A percentile compares a stretch with the other conserved stretches of the same genome.
Evolutionary conservation across 1,140 invertebrate species (phyloP).

Genomic region (Anadara kagoshimensis): DNA sequence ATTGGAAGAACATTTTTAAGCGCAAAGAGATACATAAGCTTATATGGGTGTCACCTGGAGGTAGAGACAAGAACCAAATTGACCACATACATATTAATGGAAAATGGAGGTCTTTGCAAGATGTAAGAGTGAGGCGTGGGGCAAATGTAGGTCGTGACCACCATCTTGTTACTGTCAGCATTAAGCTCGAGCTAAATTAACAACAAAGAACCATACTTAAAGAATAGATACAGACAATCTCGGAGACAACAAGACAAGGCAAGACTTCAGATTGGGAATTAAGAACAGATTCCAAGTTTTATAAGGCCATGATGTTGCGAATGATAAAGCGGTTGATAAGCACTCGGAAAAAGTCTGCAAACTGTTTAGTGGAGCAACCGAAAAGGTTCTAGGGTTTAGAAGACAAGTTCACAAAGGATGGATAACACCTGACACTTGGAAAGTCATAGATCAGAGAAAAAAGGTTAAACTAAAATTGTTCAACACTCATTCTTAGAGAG

Average conservation of each 20-base stretch:
- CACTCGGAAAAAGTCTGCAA: not conserved
- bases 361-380: no score
- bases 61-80: no score
- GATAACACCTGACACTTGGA: slow-evolving; percentile 19
- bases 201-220: not conserved
- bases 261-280: slow-evolving; percentile 1
- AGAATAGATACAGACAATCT: slow-evolving; percentile 6
- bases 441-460: slow-evolving; percentile 14
- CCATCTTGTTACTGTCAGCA: no score
- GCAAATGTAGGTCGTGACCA: no score
- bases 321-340: not conserved
- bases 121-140: no score
- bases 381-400: slow-evolving; percentile 11
- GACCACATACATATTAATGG: no score
- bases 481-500: no score
- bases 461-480: slow-evolving; percentile 8
- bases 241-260: not conserved
- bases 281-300: slow-evolving; percentile 16
- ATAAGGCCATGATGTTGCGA: not conserved
- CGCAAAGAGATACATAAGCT: no score
- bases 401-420: slow-evolving; percentile 11
- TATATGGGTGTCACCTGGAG: no score
- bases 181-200: no score
- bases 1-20: no score
- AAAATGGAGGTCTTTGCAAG: no score